Evolutionary conservation across 2,113 vertebrate species (phyloP).

Genomic region (Urocolius indicus): DNA sequence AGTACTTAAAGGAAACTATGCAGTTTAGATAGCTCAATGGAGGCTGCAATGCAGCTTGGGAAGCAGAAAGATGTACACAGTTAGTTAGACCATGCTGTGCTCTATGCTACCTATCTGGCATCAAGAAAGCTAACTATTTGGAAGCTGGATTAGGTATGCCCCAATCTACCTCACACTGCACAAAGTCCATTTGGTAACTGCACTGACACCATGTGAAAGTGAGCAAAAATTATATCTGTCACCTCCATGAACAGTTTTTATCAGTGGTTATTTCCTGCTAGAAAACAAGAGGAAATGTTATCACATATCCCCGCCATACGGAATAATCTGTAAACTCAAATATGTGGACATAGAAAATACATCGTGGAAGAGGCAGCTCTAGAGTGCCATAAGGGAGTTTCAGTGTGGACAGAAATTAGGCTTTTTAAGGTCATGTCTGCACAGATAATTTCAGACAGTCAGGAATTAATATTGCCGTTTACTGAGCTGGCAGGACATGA

Average conservation of each 20-base stretch:
- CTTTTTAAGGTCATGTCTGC: neutral
- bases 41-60: neutral
- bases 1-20: neutral
- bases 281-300: neutral
- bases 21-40: neutral
- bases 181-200: neutral
- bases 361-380: neutral
- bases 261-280: neutral
- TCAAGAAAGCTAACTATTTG: neutral
- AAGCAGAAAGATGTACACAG: neutral
- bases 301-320: neutral
- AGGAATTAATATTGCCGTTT: neutral
- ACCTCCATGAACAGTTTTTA: neutral
- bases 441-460: neutral
- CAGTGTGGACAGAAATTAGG: neutral
- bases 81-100: neutral
- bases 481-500: slow-evolving; percentile 18
- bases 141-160: neutral
- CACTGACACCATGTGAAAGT: neutral
- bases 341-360: neutral
- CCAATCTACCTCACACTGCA: neutral
- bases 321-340: neutral
- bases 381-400: neutral
- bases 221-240: neutral
- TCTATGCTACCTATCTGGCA: neutral